These are phyloP conservation scores for Drosophila paulistorum DNA, from an alignment of 1,140 invertebrate species.

Conservation along the genomic window DNA sequence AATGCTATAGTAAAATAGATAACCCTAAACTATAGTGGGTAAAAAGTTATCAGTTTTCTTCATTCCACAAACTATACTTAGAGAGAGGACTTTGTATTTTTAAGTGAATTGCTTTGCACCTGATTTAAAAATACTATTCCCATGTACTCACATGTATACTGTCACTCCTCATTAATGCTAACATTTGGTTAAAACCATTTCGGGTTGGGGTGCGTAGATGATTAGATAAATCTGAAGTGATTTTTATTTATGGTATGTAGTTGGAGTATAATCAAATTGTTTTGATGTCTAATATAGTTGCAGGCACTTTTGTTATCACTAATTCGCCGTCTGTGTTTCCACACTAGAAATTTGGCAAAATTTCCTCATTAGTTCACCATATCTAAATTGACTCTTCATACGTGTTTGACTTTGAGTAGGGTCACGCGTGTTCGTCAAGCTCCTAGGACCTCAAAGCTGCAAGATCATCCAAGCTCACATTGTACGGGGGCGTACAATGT, in stretches of 20 bases:
- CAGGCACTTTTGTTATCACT: constrained; percentile 41
- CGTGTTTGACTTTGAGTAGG: constrained; percentile 4
- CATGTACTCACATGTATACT: not conserved
- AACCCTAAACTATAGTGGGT: not conserved
- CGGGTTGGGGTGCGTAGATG: constrained; percentile 38
- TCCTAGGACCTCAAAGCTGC: not conserved
- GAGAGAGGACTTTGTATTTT: not conserved
- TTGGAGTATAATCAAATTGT: constrained; percentile 56
- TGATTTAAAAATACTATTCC: constrained; percentile 1
- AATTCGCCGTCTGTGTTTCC: constrained; percentile 11
- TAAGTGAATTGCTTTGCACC: constrained; percentile 8
- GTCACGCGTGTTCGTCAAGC: not conserved
- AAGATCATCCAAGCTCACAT: not conserved
- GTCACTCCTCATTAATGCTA: not conserved
- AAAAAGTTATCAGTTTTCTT: not conserved
- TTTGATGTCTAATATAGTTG: constrained; percentile 44
- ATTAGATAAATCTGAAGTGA: constrained; percentile 57
- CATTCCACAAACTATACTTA: too few species aligned
- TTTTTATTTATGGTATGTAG: constrained; percentile 22
- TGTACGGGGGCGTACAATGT: not conserved
- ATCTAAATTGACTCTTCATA: constrained; percentile 36
- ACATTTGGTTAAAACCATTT: not conserved
- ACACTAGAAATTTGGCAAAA: constrained; percentile 12
- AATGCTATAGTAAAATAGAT: not conserved
- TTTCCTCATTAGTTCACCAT: constrained; percentile 26